Percentiles rank a stretch among this genome's conserved stretches.
These are phyloP conservation scores for Zoanthus sociatus DNA, from an alignment of 92 coral and sea anemone species.

Conservation along the genomic window DNA sequence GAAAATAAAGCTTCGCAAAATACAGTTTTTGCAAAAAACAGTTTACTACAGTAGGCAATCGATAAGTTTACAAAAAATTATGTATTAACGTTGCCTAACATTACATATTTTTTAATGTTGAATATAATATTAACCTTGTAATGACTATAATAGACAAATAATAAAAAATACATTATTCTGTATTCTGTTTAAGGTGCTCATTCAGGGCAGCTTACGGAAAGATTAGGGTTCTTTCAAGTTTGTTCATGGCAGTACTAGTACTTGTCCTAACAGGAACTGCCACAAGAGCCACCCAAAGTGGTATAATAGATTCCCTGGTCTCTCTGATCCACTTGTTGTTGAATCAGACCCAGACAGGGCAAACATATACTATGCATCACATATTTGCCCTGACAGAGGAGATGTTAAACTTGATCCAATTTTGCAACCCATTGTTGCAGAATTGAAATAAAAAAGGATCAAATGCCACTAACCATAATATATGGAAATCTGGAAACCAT, in stretches of 20 bases:
- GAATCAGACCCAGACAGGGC: slow-evolving; percentile 59
- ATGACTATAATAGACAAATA: no score
- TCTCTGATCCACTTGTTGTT: slow-evolving; percentile 53
- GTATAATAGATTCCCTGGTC: slow-evolving; percentile 48
- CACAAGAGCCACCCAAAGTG: slow-evolving; percentile 25
- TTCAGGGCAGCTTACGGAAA: slow-evolving; percentile 51
- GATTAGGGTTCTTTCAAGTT: slow-evolving; percentile 21
- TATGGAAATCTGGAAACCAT: no score
- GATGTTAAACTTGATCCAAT: slow-evolving; percentile 42
- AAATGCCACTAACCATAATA: no score
- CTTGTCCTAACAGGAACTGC: slow-evolving; percentile 58
- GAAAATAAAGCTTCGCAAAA: no score
- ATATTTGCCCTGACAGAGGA: slow-evolving; percentile 23
- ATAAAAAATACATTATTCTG: not conserved
- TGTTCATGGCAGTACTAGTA: slow-evolving; percentile 40
- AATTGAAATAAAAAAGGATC: slow-evolving; percentile 32
- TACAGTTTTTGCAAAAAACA: no score
- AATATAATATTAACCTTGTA: no score
- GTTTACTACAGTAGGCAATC: no score
- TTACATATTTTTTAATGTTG: no score
- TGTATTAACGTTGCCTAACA: no score
- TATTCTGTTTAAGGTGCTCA: not conserved
- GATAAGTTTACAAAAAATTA: no score
- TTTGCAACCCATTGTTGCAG: slow-evolving; percentile 36
- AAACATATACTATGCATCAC: slow-evolving; percentile 31